Evolutionary conservation across 2,113 vertebrate species (phyloP).

Genomic region (Hippocampus comes): DNA sequence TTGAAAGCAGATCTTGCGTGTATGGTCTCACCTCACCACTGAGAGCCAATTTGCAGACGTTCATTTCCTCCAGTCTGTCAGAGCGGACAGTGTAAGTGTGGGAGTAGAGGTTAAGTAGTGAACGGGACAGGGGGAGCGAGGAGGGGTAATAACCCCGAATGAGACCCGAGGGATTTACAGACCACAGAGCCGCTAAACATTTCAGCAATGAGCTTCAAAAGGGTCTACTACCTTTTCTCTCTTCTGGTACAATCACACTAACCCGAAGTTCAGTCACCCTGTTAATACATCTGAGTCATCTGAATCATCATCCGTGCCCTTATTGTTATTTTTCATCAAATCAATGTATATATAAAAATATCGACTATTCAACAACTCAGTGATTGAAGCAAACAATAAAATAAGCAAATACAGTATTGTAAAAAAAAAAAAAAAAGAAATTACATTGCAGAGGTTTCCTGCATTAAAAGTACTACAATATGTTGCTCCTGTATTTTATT

Average conservation of each 20-base stretch:
- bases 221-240: constrained; percentile 17
- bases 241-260: constrained; percentile 3
- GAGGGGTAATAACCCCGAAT: constrained; percentile 46
- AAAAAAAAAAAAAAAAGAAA: too few relatives aligned
- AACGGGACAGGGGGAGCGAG: constrained; percentile 8
- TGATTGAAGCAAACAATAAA: too few relatives aligned
- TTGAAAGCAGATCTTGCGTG: constrained; percentile 26
- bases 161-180: constrained; percentile 46
- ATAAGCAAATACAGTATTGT: too few relatives aligned
- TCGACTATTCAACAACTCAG: too few relatives aligned
- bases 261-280: neutral
- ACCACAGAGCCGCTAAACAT: constrained; percentile 33
- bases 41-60: constrained; percentile 59
- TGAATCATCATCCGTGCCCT: too few relatives aligned
- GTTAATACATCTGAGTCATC: neutral
- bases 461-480: too few relatives aligned
- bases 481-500: too few relatives aligned
- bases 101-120: constrained; percentile 22
- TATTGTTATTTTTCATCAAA: too few relatives aligned
- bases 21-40: constrained; percentile 32
- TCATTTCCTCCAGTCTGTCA: constrained; percentile 62
- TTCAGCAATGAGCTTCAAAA: constrained; percentile 14
- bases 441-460: too few relatives aligned
- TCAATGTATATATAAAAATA: too few relatives aligned
- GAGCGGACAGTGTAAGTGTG: constrained; percentile 20